Evolutionary conservation across 2,888 invertebrate genomes (phyloP).

Genomic region (Masnerella sp.): DNA sequence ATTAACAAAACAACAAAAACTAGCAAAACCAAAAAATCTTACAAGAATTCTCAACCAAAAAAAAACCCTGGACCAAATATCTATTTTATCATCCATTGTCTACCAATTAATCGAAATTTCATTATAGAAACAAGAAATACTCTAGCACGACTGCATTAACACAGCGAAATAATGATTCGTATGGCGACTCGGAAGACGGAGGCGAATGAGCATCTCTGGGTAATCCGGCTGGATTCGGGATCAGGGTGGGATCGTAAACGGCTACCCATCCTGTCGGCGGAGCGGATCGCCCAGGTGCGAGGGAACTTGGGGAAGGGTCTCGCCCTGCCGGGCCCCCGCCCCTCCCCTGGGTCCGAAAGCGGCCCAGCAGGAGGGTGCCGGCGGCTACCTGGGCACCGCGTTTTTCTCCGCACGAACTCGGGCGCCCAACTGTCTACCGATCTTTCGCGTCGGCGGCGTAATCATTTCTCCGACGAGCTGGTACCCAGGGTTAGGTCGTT

Average conservation of each 20-base stretch:
- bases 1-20: no score
- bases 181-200: no score
- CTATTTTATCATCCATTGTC: no score
- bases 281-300: constrained; percentile 69
- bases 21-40: no score
- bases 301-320: constrained; percentile 40
- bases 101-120: no score
- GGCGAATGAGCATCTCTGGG: constrained; percentile 55
- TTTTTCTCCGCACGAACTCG: constrained; percentile 63
- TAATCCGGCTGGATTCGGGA: constrained; percentile 65
- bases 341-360: constrained; percentile 17
- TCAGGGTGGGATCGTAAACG: constrained; percentile 65
- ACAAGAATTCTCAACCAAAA: no score
- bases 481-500: constrained; percentile 31
- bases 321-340: constrained; percentile 20
- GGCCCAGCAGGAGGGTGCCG: constrained; percentile 53
- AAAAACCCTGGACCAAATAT: no score
- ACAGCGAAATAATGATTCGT: no score
- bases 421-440: constrained; percentile 72
- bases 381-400: constrained; percentile 65
- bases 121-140: no score
- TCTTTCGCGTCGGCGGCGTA: constrained; percentile 59
- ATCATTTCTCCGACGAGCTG: constrained; percentile 51
- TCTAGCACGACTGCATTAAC: no score
- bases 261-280: constrained; percentile 58